Evolutionary conservation across 2,797 vertebrate species (phyloP).

Genomic region (Aythya fuligula): DNA sequence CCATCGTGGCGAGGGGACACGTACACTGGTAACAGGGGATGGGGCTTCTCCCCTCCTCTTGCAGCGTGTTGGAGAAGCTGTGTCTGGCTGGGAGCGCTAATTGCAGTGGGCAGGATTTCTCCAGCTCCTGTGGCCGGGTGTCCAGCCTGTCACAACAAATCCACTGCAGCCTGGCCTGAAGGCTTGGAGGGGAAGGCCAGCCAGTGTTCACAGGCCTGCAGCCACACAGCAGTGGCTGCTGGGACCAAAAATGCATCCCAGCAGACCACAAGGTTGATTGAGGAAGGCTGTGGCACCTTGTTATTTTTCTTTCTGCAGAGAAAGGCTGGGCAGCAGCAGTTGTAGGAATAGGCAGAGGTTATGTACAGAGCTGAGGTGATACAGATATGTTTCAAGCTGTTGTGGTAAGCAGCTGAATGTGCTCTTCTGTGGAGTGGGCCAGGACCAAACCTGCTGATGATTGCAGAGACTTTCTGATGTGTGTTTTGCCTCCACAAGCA

Average conservation of each 20-base stretch:
- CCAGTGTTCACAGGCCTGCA: background rate
- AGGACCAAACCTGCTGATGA: background rate
- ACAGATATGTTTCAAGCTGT: background rate
- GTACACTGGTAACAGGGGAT: background rate
- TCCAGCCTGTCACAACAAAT: slow-evolving; percentile 4
- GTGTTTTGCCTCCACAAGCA: background rate
- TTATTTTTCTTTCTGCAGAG: background rate
- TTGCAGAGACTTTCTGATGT: background rate
- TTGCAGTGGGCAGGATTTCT: slow-evolving; percentile 12
- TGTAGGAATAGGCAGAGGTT: background rate
- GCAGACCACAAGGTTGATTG: background rate
- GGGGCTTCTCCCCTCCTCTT: background rate
- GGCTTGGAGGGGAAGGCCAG: background rate
- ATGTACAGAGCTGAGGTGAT: background rate
- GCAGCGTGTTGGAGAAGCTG: background rate
- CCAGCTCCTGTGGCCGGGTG: background rate
- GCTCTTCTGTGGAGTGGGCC: background rate
- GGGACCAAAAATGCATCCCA: background rate
- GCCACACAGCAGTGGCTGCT: background rate
- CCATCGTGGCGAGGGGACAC: background rate
- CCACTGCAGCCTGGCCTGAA: accelerated
- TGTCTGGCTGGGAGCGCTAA: background rate
- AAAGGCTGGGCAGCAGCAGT: background rate
- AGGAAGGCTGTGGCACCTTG: background rate
- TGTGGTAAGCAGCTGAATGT: background rate